These are phyloP conservation scores for Falco concolor DNA, from an alignment of 2,797 vertebrate species.

Conservation along the genomic window DNA sequence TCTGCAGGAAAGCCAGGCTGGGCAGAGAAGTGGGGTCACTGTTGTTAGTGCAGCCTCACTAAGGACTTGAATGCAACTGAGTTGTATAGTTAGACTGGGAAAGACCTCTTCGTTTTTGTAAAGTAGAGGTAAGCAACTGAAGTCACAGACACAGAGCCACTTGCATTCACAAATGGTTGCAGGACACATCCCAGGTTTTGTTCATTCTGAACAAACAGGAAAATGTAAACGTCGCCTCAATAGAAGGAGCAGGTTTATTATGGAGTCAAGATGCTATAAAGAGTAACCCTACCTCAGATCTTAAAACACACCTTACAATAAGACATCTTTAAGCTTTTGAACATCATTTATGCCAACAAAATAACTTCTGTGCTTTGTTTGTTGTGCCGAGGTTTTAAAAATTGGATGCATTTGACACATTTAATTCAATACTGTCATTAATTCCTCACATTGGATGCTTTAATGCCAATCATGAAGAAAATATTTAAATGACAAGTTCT, in stretches of 20 bases:
- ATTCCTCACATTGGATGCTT: not conserved
- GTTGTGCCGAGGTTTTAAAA: constrained; percentile 6
- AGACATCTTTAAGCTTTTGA: not conserved
- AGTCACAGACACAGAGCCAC: not conserved
- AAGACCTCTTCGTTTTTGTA: not conserved
- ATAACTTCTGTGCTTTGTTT: not conserved
- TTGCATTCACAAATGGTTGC: not conserved
- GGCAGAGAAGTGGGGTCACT: not conserved
- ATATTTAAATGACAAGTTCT: constrained; percentile 5
- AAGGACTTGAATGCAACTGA: not conserved
- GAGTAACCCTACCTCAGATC: not conserved
- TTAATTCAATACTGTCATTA: constrained; percentile 52
- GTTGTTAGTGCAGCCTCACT: not conserved
- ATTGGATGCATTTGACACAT: not conserved
- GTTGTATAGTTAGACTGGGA: not conserved
- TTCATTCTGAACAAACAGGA: not conserved
- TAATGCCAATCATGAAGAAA: constrained; percentile 36
- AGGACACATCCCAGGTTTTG: not conserved
- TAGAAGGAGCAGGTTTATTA: not conserved
- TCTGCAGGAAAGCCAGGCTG: not conserved
- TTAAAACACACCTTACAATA: not conserved
- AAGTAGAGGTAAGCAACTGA: not conserved
- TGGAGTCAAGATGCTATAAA: not conserved
- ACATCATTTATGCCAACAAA: not conserved
- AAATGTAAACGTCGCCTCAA: not conserved